Base-by-base conservation (phyloP, 2,797 vertebrate species). In the Craterocephalus amniculus region DNA sequence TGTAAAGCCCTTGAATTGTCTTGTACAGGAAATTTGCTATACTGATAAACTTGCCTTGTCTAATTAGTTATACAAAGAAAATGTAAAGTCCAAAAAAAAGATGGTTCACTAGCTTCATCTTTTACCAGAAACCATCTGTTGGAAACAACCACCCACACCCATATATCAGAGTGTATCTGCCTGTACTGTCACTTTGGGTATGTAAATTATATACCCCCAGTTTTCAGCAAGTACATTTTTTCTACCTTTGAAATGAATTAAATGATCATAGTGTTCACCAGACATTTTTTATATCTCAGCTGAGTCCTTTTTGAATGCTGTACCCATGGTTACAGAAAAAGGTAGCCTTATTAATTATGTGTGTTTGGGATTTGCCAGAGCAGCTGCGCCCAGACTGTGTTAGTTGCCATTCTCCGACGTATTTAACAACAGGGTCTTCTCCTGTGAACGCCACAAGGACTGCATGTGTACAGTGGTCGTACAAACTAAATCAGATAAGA, bases 401-500 rank as follows among this genome's bases (percentile, higher is more conserved):
- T 74, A 76, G 81, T 76, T 81, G 65, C 82, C 67, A 69, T 63
- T 49, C 63, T 79, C 81, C 67, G 78, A 74, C 71, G 76, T 71
- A 70, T 78, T 71, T 52, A 56, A 79, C 64, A 70, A 74, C 64
- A 59, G 73, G 76, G 62, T 43, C 52, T 59, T 83, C 59, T 52
- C 67, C 59, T 56, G 27, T 64, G 73, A 43, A 34, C 67, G 66
- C 74, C 72, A 76, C 79, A 76, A 34, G 76, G 76, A 84, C 83
- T 74, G 51, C 79, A 38, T 7, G 72, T 74, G 75, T 59, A 35
- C 58, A 51, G 68, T 72, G 71, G 34, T 62, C 80, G 70, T 89
- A 64, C 70, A 83, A 88, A 80, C 80, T 58, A 66, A 63, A 73
- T 57, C 60, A 58, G 87, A 89, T 87, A 87, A 84, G 79, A 78